Base-by-base conservation (phyloP, 1,140 invertebrate genomes). In the Drosophila hydei region DNA sequence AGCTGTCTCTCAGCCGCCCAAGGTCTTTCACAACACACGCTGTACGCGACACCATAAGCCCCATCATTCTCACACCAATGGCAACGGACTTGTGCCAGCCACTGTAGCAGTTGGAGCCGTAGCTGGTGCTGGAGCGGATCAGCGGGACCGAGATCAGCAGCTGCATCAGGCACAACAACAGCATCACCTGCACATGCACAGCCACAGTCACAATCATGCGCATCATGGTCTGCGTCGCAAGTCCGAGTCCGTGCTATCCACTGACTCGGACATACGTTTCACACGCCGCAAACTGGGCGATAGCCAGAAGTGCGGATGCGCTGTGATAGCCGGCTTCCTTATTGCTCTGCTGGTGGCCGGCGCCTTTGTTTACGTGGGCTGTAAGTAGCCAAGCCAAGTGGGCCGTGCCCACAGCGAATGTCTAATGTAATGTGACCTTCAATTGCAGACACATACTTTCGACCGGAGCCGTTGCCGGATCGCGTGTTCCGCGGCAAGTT, bases 221-320 rank as follows among this genome's bases (percentile, higher is more conserved):
- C 73, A 76, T 45, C 58, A 62, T n/a, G 77, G 79, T 1, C 40
- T 88, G 21, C 61, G 90, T n/a, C 70, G 93, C 36, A 94, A 94
- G 36, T 94, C 95, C 11, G 94, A 95, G 84, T 97, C 96, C 3
- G 96, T 96, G 43, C 90, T 96, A 62, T 96, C 96, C 0, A 96
- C 95, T 55, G 95, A 96, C 92, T 96, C 95, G 71, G 96, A 97
- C 92, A 97, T 97, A 79, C 93, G 96, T 48, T 97, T 97, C 92
- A 97, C 96, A 3, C 93, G 96, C 38, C 94, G 95, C 75, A 97
- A 97, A 91, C 91, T 97, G 16, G 95, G 95, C 65, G 94, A 95
- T 16, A 95, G 95, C 69, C 96, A 96, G 90, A 94, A 95, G 75
- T 96, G 96, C 60, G 96, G 96, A 65, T 97, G 97, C 90, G 97